phyloP scores from a whole-genome alignment of 2,888 invertebrate genomes.

The Phymatocera aterrima region DNA sequence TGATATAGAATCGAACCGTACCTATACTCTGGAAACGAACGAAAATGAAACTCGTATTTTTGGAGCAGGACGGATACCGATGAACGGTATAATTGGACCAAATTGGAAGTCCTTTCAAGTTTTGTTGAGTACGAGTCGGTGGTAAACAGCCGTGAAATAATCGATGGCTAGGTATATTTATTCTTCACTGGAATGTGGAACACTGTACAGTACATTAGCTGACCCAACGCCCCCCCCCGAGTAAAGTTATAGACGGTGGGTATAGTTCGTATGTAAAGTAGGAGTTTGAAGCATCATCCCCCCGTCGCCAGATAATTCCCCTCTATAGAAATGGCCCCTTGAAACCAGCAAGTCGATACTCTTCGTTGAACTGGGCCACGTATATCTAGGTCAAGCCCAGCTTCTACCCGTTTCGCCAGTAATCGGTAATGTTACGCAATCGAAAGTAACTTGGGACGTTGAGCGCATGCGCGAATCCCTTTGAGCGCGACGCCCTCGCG shows the following conservation, averaged over 20 bases:
- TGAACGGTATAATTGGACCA: background rate
- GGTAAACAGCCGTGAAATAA: slow-evolving; percentile 22
- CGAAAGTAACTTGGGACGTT: slow-evolving; percentile 36
- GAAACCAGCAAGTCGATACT: slow-evolving; percentile 45
- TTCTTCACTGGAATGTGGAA: slow-evolving; percentile 11
- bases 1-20: background rate
- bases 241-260: too few relatives aligned
- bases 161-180: background rate
- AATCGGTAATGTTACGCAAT: slow-evolving; percentile 46
- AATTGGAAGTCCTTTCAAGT: slow-evolving; percentile 12
- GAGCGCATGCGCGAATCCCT: slow-evolving; percentile 38
- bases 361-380: slow-evolving; percentile 43
- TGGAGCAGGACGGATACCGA: background rate
- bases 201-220: background rate
- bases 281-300: background rate
- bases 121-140: background rate
- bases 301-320: slow-evolving; percentile 8
- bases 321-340: slow-evolving; percentile 36
- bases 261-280: slow-evolving; percentile 8
- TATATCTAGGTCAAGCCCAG: slow-evolving; percentile 44
- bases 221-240: slow-evolving; percentile 10
- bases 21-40: background rate
- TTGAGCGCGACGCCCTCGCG: slow-evolving; percentile 35
- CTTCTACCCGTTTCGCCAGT: slow-evolving; percentile 44
- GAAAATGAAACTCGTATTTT: background rate